phyloP scores from a whole-genome alignment of 2,113 vertebrate species.

The Atherinomorus stipes region DNA sequence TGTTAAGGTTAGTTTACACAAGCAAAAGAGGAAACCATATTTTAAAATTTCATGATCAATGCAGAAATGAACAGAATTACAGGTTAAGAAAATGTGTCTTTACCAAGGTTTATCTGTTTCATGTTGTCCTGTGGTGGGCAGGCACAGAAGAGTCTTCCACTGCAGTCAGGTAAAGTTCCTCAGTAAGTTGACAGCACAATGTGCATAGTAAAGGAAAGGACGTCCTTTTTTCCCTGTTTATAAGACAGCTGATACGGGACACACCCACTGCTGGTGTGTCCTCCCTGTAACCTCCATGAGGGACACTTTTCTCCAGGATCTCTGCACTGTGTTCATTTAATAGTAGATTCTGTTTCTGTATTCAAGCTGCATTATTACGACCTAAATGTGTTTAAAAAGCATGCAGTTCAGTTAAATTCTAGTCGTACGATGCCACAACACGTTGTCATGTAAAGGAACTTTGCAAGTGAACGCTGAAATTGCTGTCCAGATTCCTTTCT shows the following conservation, averaged over 20 bases:
- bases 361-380: not conserved
- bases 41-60: not conserved
- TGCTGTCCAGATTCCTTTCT: too few species aligned
- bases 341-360: not conserved
- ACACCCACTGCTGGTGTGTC: slow-evolving; percentile 2
- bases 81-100: not conserved
- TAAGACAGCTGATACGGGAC: not conserved
- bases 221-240: not conserved
- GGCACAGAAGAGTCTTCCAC: not conserved
- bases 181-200: not conserved
- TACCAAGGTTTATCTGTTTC: not conserved
- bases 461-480: too few species aligned
- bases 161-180: not conserved
- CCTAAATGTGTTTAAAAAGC: not conserved
- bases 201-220: not conserved
- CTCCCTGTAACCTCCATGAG: not conserved
- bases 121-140: not conserved
- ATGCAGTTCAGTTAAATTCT: not conserved
- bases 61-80: not conserved
- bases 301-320: not conserved
- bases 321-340: not conserved
- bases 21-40: not conserved
- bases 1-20: not conserved
- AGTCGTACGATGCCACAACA: not conserved
- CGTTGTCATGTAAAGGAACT: not conserved